Evolutionary conservation across 2,113 vertebrate genomes (phyloP).

Genomic region (Microcebus lehilahytsara): DNA sequence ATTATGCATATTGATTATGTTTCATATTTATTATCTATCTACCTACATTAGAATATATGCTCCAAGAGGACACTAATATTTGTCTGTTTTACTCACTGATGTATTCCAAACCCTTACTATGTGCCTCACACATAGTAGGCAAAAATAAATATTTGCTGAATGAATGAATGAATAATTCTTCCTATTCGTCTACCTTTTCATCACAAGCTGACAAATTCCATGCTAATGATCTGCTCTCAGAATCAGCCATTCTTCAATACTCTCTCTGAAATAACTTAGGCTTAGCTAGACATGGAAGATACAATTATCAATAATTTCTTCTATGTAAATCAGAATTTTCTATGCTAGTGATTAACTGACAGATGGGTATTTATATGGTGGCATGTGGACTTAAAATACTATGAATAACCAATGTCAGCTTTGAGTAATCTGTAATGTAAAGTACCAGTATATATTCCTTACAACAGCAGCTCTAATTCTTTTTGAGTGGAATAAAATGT

Average conservation of each 20-base stretch:
- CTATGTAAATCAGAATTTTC: slow-evolving; percentile 39
- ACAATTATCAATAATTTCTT: slow-evolving; percentile 26
- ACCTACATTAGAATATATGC: not conserved
- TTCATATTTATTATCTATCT: not conserved
- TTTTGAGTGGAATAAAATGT: slow-evolving; percentile 29
- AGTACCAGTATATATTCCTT: not conserved
- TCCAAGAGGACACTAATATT: not conserved
- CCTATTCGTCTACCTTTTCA: not conserved
- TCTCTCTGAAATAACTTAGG: slow-evolving; percentile 25
- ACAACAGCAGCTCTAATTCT: slow-evolving; percentile 20
- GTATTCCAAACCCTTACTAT: not conserved
- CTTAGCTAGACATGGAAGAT: not conserved
- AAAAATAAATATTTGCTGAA: not conserved
- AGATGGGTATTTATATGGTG: not conserved
- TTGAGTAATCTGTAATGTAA: slow-evolving; percentile 2
- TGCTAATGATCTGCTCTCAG: not conserved
- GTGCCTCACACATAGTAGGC: not conserved
- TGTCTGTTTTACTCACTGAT: not conserved
- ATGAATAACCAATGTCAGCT: slow-evolving; percentile 6
- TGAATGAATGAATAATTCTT: not conserved
- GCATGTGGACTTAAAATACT: not conserved
- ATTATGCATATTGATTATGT: not conserved
- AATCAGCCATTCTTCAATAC: not conserved
- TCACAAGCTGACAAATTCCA: not conserved
- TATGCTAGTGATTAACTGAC: slow-evolving; percentile 25